Evolutionary conservation across 2,797 vertebrate species (phyloP), one percentile per base, ranked within the genome.

Genomic region (Sciurus carolinensis): DNA sequence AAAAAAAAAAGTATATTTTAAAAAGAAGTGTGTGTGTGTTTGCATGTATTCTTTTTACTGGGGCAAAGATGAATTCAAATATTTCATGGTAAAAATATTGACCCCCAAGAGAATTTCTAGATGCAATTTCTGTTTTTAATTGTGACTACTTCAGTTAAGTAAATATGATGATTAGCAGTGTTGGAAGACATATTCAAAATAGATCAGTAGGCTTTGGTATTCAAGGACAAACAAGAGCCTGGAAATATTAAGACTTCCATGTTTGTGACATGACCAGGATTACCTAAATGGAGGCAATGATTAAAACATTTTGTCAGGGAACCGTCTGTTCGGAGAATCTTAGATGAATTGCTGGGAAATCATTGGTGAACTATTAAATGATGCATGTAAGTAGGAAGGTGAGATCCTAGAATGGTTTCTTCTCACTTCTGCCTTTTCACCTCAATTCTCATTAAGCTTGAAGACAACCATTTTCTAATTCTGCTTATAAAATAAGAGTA

Each of bases 291-390:
- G 89, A 94, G 44, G 62, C 57, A 92, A 33, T 86, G 62, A 96
- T 96, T 95, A 87, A 95, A 91, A 93, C 84, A 12, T 89, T 97
- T 89, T 95, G 33, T 84, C 87, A 67, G 5, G 75, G 54, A 93
- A 90, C 39, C 87, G 33, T 87, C 95, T 95, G 89, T 91, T 91
- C 67, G 57, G 54, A 67, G 50, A 95, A 79, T 91, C 62, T 80
- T 86, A 54, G 69, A 39, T 87, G 62, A 86, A 92, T 57, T 92
- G 42, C 85, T 90, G 33, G 79, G 80, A 95, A 97, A 67, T 96
- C 93, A 94, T 1, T 76, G 83, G 52, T 86, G 36, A 83, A 75
- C 44, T 94, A 84, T 67, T 90, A 94, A 86, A 17, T 84, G 54
- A 82, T 92, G 39, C 72, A 79, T 42, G 1, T 39, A 44, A 76